Conservation (phyloP, 2,113 vertebrate genomes). For the Herpailurus yagouaroundi region DNA sequence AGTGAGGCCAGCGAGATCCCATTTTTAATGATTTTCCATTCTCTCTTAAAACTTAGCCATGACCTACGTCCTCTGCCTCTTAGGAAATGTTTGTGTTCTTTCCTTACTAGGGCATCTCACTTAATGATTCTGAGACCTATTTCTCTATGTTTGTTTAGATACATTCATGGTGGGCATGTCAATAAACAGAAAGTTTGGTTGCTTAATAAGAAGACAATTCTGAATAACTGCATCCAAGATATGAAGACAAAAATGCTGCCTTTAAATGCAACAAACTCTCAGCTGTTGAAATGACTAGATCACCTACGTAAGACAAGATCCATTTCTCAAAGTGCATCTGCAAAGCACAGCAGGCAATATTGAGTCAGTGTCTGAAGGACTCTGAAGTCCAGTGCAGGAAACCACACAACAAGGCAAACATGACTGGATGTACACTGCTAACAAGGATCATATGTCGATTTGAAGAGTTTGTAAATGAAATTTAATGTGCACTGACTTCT, state of each 20-base stretch:
- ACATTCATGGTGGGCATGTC: background rate
- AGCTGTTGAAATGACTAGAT: background rate
- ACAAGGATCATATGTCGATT: background rate
- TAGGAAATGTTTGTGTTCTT: slow-evolving; percentile 17
- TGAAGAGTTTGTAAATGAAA: background rate
- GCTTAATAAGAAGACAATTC: background rate
- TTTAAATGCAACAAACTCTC: slow-evolving; percentile 16
- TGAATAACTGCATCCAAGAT: background rate
- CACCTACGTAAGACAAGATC: background rate
- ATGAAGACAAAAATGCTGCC: background rate
- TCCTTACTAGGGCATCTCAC: slow-evolving; percentile 28
- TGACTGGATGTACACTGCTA: background rate
- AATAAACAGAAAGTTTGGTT: slow-evolving; percentile 36
- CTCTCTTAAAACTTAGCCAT: slow-evolving; percentile 11
- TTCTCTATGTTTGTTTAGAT: slow-evolving; percentile 30
- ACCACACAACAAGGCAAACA: background rate
- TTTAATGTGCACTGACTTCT: background rate
- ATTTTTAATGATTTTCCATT: background rate
- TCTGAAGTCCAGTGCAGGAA: background rate
- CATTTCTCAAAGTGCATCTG: background rate
- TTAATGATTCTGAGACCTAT: background rate
- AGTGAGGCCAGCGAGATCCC: background rate
- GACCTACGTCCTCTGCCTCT: slow-evolving; percentile 4
- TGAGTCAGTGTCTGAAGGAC: background rate
- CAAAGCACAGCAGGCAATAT: background rate